Evolutionary conservation across 2,888 invertebrate species (phyloP), one percentile per base, ranked within the genome.

Genomic region (Troilus luridus): DNA sequence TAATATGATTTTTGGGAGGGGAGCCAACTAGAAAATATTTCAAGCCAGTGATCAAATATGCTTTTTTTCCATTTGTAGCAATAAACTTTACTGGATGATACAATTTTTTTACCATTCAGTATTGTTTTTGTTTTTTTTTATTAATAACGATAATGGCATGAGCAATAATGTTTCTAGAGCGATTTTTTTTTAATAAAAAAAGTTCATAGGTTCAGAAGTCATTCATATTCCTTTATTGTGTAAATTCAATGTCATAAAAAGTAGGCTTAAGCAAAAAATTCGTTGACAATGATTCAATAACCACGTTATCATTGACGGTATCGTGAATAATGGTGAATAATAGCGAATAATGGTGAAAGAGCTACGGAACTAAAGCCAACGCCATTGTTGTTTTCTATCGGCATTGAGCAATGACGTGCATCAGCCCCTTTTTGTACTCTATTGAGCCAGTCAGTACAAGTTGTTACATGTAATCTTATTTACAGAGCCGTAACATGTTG

Each of bases 331-430:
- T 77, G 72, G 41, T 41, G 41, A 41, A 41, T 41, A 41, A 41
- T 77, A 27, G 17, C 17, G 72, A 77, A 77, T 27, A 27, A 77
- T 77, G 72, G 72, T 77, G 72, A 77, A 77, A 77, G 27, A 41
- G 72, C 72, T 41, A 17, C 72, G 72, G 72, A 77, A 77, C 72
- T 77, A 77, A 41, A 41, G 27, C 27, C 41, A 27, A 1, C 19
- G 72, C 41, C 72, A 8, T 77, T 77, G 72, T 77, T 77, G 41
- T 77, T 77, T 77, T 77, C 72, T 41, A 77, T 77, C 72, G 72
- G 9, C 72, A 77, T 77, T 77, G 72, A 19, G 72, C 72, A 77
- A 77, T 77, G 72, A 77, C 41, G 41, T 77, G 72, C 72, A 77
- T 77, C 72, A 77, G 72, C 6, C 72, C 72, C 17, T 77, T 77